Evolutionary conservation across 2,888 invertebrate genomes (phyloP).

Genomic region (Druceiella hillmani): DNA sequence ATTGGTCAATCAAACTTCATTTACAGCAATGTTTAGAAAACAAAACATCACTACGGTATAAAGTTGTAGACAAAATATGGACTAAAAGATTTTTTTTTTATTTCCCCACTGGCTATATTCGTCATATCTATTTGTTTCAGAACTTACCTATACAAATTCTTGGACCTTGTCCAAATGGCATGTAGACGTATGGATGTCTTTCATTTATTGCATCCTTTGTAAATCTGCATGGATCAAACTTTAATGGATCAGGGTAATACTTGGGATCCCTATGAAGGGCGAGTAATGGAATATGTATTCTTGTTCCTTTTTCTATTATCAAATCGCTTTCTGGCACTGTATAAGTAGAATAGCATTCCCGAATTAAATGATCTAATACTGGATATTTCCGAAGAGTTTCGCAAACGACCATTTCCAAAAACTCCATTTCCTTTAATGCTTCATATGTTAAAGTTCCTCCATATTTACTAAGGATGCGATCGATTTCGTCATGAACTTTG

Average conservation of each 20-base stretch:
- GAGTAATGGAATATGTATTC: constrained; percentile 31
- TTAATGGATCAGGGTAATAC: constrained; percentile 38
- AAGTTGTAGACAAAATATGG: too few relatives aligned
- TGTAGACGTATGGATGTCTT: constrained; percentile 33
- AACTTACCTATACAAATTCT: constrained; percentile 41
- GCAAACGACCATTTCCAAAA: constrained; percentile 38
- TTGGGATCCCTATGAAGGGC: constrained; percentile 39
- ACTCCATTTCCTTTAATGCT: constrained; percentile 38
- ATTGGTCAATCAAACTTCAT: too few relatives aligned
- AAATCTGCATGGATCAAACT: constrained; percentile 45
- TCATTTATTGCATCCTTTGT: constrained; percentile 29
- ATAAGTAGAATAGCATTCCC: constrained; percentile 32
- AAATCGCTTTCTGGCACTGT: constrained; percentile 34
- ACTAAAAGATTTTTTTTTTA: too few relatives aligned
- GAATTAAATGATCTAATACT: constrained; percentile 30
- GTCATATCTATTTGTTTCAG: too few relatives aligned
- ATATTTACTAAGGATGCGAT: constrained; percentile 30
- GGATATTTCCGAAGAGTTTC: constrained; percentile 44
- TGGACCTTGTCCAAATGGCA: constrained; percentile 41
- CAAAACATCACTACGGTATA: too few relatives aligned
- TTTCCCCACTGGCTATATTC: too few relatives aligned
- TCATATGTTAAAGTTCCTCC: constrained; percentile 39
- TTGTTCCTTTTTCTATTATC: constrained; percentile 31
- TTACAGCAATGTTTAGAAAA: too few relatives aligned
- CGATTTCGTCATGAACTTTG: constrained; percentile 36